Evolutionary conservation across 2,113 vertebrate genomes (phyloP).

Genomic region (Ceuthmochares aereus): DNA sequence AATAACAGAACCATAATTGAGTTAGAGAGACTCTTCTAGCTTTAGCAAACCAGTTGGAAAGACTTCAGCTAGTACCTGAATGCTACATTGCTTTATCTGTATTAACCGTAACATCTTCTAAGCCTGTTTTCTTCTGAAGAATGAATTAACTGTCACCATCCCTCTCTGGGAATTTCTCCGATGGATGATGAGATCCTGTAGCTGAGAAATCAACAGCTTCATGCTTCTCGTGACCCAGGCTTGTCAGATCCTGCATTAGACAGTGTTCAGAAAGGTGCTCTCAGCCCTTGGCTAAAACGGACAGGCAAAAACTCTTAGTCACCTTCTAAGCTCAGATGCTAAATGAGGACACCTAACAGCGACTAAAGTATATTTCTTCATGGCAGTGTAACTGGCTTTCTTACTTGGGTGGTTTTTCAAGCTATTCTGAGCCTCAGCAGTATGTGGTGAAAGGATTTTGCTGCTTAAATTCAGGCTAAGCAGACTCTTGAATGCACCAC

Average conservation of each 20-base stretch:
- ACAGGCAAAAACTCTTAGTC: neutral
- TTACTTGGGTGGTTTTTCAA: neutral
- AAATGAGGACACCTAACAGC: neutral
- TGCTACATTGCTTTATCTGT: neutral
- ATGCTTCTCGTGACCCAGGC: neutral
- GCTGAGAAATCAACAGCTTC: neutral
- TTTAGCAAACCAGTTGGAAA: conserved; percentile 17
- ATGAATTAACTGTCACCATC: neutral
- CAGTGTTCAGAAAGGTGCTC: neutral
- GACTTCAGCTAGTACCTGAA: neutral
- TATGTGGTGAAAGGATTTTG: neutral
- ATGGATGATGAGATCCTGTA: neutral
- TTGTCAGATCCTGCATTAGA: neutral
- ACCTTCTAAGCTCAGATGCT: neutral
- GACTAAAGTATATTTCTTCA: neutral
- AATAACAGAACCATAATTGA: conserved; percentile 52
- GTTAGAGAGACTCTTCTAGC: conserved; percentile 19
- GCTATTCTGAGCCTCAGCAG: neutral
- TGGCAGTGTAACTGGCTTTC: neutral
- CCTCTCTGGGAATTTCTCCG: neutral
- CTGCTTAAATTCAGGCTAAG: neutral
- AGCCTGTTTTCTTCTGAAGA: neutral
- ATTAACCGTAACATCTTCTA: neutral
- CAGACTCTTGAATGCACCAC: neutral
- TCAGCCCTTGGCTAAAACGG: neutral